Evolutionary conservation across 1,140 invertebrate genomes (phyloP).

Genomic region (Brevipalpus yothersi): DNA sequence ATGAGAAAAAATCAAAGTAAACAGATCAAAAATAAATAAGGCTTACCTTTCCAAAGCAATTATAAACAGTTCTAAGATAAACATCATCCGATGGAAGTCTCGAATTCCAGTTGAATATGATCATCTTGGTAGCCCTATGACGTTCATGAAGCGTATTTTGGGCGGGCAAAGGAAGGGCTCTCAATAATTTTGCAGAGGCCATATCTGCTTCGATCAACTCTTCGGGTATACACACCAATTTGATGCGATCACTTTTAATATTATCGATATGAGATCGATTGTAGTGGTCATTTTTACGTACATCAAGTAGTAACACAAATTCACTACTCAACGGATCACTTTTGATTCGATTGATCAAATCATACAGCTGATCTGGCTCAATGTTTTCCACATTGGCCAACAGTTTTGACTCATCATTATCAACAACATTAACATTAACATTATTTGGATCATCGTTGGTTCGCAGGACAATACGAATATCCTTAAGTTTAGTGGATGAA

Average conservation of each 20-base stretch:
- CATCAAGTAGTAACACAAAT: constrained; percentile 33
- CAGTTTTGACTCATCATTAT: no score
- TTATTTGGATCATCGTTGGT: no score
- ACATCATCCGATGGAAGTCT: constrained; percentile 22
- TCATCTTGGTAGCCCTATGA: constrained; percentile 33
- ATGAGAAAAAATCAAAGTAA: neutral
- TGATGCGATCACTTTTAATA: constrained; percentile 18
- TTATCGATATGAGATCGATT: constrained; percentile 31
- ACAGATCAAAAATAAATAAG: neutral
- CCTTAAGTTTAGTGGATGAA: no score
- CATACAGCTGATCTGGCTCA: constrained; percentile 20
- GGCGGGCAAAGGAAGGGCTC: constrained; percentile 20
- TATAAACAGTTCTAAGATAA: constrained; percentile 18
- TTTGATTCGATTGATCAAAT: constrained; percentile 16
- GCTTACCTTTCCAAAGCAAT: constrained; percentile 22
- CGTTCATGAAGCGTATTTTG: constrained; percentile 30
- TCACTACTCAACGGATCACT: constrained; percentile 14
- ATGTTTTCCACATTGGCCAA: constrained; percentile 13
- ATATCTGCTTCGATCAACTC: constrained; percentile 42
- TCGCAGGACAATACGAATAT: no score
- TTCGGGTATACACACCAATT: constrained; percentile 47
- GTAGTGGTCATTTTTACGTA: constrained; percentile 34
- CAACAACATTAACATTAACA: no score
- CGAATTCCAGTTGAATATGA: constrained; percentile 44
- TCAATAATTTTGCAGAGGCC: constrained; percentile 12